Evolutionary conservation across 2,113 vertebrate species (phyloP), one percentile per base, ranked within the genome.

Genomic region (Lonchura striata): DNA sequence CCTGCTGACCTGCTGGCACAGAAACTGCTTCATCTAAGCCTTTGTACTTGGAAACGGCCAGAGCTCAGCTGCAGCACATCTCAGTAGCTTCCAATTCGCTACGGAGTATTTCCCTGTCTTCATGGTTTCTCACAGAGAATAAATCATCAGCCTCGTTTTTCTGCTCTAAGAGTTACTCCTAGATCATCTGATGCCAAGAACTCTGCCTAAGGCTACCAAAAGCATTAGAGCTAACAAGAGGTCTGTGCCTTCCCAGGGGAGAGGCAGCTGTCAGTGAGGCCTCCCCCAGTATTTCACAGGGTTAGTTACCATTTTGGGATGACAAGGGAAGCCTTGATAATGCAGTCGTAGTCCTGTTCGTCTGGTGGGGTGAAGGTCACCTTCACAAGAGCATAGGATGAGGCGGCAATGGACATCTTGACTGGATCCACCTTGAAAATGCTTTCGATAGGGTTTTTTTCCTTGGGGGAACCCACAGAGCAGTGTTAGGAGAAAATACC

Each of bases 321-420:
- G 15, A 99, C 98, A n/a, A 99, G 56, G 7, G 95, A 95, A 54
- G 98, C 98, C 88, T 99, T 98, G 30, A 99, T 99, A 65, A 97
- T 76, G 25, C 98, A 99, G n/a, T 97, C 95, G 91, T 99, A 99
- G 47, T 35, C 91, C 96, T 98, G 98, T 97, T 99, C 97, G 1
- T 82, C 64, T 59, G 97, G 98, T 0, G 99, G 99, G 27, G 96
- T 97, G 95, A 99, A 99, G 76, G 94, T 97, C 85, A 99, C 97
- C 0, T 95, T 97, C 21, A 92, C 98, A 46, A 98, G 99, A 12
- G 95, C 71, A 3, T 98, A 97, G 0, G 98, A 98, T 75, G 81
- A 97, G 66, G 98, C 98, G 30, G 98, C 95, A 47, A 99, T 76
- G 2, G 47, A 97, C 95, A 99, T 95, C 59, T 96, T 97, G n/a